A percentile compares a stretch with the other conserved stretches of the same genome.
These are phyloP conservation scores for Campylomormyrus tamandua DNA, from an alignment of 2,113 vertebrate species.

Conservation along the genomic window DNA sequence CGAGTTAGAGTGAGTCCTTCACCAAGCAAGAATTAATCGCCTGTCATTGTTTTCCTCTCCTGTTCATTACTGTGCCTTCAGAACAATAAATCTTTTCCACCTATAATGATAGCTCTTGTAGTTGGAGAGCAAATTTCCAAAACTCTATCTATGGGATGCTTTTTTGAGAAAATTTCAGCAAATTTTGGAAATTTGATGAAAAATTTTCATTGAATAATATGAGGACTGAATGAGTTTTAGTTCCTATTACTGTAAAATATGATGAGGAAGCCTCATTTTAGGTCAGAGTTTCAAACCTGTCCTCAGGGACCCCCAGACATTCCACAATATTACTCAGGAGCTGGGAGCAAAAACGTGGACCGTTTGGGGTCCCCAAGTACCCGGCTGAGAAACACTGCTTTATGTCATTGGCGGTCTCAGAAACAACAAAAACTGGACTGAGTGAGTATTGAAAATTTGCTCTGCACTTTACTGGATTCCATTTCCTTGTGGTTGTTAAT, in stretches of 20 bases:
- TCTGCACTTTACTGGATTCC: neutral
- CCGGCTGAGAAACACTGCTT: neutral
- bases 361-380: neutral
- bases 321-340: neutral
- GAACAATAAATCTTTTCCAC: neutral
- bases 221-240: neutral
- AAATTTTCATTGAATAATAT: neutral
- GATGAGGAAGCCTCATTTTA: neutral
- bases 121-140: neutral
- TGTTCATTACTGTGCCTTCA: neutral
- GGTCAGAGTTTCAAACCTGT: neutral
- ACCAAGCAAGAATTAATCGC: neutral
- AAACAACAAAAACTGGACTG: neutral
- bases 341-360: neutral
- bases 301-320: neutral
- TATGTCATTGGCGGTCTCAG: neutral
- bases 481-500: neutral
- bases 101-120: neutral
- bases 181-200: neutral
- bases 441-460: neutral
- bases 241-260: neutral
- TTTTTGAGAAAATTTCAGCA: neutral
- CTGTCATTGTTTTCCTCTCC: neutral
- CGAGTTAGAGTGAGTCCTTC: neutral
- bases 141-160: neutral